Evolutionary conservation across 2,113 vertebrate species (phyloP).

Genomic region (Xenopus borealis): DNA sequence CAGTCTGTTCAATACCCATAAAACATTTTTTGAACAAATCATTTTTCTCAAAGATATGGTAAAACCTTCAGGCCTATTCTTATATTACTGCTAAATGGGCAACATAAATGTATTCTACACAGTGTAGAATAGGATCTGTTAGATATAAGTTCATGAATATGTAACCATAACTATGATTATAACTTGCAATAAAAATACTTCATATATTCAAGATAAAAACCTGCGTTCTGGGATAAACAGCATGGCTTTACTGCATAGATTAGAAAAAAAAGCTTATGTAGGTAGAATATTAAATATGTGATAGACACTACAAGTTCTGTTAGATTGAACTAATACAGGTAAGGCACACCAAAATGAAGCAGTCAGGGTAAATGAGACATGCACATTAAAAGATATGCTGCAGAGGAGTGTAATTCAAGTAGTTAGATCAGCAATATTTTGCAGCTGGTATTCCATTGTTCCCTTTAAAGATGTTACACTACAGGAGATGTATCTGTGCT

Average conservation of each 20-base stretch:
- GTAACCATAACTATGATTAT: conserved; percentile 39
- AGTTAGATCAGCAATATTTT: conserved; percentile 52
- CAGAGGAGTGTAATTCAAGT: conserved; percentile 58
- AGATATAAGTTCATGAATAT: conserved; percentile 30
- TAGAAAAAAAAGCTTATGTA: too few species aligned
- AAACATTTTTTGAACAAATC: too few species aligned
- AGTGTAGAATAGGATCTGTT: conserved; percentile 14
- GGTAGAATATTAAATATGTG: conserved; percentile 49
- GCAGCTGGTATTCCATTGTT: conserved; percentile 47
- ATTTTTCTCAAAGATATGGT: background rate
- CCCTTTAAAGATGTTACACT: conserved; percentile 45
- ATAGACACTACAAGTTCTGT: conserved; percentile 43
- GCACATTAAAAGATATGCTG: conserved; percentile 52
- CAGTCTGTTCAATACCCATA: background rate
- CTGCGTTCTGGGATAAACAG: too few species aligned
- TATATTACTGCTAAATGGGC: too few species aligned
- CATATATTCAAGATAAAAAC: conserved; percentile 52
- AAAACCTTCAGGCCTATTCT: too few species aligned
- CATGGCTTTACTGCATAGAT: too few species aligned
- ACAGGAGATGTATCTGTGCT: conserved; percentile 8
- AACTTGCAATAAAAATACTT: conserved; percentile 55
- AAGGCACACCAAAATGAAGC: conserved; percentile 61
- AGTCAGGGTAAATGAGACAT: conserved; percentile 45
- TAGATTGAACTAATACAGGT: conserved; percentile 54
- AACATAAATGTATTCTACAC: conserved; percentile 5